A percentile compares a stretch with the other conserved stretches of the same genome.
Conservation (phyloP, 2,888 invertebrate genomes). For the Xanthia icteritia region DNA sequence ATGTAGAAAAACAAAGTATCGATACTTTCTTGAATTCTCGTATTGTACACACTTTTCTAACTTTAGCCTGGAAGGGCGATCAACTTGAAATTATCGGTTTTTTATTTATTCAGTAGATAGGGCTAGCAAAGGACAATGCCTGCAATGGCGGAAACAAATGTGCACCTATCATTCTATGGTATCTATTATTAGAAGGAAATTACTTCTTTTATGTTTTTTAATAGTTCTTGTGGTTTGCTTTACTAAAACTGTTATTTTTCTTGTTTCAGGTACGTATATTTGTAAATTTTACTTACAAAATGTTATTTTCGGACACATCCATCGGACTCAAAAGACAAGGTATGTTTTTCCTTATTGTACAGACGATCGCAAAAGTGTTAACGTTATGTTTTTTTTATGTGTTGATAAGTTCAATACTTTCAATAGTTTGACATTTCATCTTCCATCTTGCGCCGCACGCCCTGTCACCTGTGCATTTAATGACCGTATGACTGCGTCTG, state of each 20-base stretch:
- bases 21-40: neutral
- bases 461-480: neutral
- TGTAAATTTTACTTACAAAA: conserved; percentile 41
- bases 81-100: neutral
- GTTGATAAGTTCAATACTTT: too few species aligned
- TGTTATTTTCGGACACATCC: conserved; percentile 41
- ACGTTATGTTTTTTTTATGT: neutral
- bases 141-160: conserved; percentile 14
- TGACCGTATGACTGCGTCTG: neutral
- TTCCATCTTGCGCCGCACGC: neutral
- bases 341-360: conserved; percentile 67
- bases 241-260: conserved; percentile 8
- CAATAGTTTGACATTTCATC: neutral
- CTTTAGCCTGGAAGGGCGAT: neutral
- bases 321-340: conserved; percentile 58
- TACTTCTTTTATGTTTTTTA: neutral
- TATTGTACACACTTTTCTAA: neutral
- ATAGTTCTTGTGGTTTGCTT: neutral
- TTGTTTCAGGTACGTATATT: conserved; percentile 70
- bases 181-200: neutral
- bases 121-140: neutral
- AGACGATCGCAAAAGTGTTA: conserved; percentile 61
- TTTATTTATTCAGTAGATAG: conserved; percentile 5
- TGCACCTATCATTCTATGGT: neutral
- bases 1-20: neutral